Base-by-base conservation (phyloP, 2,113 vertebrate species). In the Tragelaphus scriptus region DNA sequence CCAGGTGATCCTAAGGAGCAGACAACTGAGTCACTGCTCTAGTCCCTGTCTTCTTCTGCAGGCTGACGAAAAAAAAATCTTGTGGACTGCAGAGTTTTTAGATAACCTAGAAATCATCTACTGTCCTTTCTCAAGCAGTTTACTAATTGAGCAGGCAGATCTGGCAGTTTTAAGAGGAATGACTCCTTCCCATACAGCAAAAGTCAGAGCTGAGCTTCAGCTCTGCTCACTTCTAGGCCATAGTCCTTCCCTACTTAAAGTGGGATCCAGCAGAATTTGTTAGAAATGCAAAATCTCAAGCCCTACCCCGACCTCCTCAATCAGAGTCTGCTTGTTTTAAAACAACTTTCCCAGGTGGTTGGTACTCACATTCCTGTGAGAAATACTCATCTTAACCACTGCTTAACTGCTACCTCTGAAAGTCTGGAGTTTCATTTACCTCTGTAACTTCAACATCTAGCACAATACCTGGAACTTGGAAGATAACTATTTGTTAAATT, bases 51-150 rank as follows among this genome's bases (percentile, higher is more conserved):
- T 4, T 75, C 44, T 51, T 88, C 51, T n/a, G 28, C 3, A 95
- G 47, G 10, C n/a, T 59, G 68, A 55, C 51, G 40, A 61, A 88
- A 56, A 88, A 56, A n/a, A 32, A 30, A 47, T 53, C 61, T 65
- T 88, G 55, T 75, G 58, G 15, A 15, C 23, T 30, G 19, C 21
- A 71, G 71, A 85, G 61, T 15, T 90, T 85, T 79, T 40, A 87
- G 89, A 65, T 65, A 80, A 93, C 40, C 17, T 12, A 95, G 84
- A 97, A 63, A 85, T 91, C 87, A 94, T 75, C 79, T 95, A 7
- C 79, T 94, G 14, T 88, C 80, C 28, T 80, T 30, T 97, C 47
- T n/a, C 47, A 93, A 75, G 63, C 85, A 93, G 40, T 80, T 63
- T 71, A 84, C 61, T 56, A 93, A 71, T 63, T 77, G 53, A 95